Evolutionary conservation across 1,140 invertebrate genomes (phyloP).

Genomic region (Vanessa tameamea): DNA sequence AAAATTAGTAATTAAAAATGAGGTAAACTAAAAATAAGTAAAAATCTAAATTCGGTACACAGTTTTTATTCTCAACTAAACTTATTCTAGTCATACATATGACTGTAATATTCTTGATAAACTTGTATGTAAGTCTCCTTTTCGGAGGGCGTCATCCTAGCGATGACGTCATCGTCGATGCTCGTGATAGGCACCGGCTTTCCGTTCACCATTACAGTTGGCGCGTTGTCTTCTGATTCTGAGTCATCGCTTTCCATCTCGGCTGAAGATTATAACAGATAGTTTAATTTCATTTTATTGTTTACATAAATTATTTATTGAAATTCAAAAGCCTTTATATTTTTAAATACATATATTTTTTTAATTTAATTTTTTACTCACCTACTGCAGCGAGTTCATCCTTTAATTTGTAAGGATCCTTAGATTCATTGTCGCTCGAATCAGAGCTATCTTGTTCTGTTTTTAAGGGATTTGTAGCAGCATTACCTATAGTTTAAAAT

Average conservation of each 20-base stretch:
- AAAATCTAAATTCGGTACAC: neutral
- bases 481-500: slow-evolving; percentile 69
- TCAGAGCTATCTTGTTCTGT: slow-evolving; percentile 86
- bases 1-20: too few relatives aligned
- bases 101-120: slow-evolving; percentile 95
- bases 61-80: neutral
- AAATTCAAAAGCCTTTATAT: too few relatives aligned
- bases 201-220: slow-evolving; percentile 90
- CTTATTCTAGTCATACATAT: slow-evolving; percentile 83
- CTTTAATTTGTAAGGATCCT: slow-evolving; percentile 78
- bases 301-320: neutral
- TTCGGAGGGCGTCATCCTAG: slow-evolving; percentile 94
- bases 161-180: slow-evolving; percentile 89
- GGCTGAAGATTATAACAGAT: slow-evolving; percentile 62
- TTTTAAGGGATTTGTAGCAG: slow-evolving; percentile 83
- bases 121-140: slow-evolving; percentile 97
- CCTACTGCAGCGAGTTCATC: slow-evolving; percentile 84
- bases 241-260: slow-evolving; percentile 90
- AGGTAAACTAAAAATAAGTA: neutral
- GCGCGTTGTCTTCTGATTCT: slow-evolving; percentile 92
- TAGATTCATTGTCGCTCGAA: slow-evolving; percentile 88
- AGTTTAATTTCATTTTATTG: neutral
- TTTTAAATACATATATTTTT: too few relatives aligned
- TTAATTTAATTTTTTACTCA: slow-evolving; percentile 58
- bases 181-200: slow-evolving; percentile 87